Conservation (phyloP, 2,797 vertebrate species). For the Aulostomus chinensis region DNA sequence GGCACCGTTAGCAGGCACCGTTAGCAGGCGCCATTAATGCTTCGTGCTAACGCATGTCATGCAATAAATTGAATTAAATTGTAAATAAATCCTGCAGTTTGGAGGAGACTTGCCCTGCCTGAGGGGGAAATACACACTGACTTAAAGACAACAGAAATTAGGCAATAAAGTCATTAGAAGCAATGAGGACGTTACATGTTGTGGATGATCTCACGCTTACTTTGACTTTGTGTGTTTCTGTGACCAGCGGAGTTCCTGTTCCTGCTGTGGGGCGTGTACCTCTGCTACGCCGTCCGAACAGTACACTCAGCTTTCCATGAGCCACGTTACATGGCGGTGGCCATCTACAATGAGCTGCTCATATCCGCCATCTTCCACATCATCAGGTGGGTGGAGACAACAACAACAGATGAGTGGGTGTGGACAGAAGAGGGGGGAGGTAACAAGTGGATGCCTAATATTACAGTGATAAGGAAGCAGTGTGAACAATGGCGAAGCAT, state of each 20-base stretch:
- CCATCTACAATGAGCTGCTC: slow-evolving; percentile 98
- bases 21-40: too few relatives aligned
- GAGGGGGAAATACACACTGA: too few relatives aligned
- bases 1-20: too few relatives aligned
- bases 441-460: too few relatives aligned
- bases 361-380: slow-evolving; percentile 95
- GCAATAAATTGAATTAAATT: too few relatives aligned
- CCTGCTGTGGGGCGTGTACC: slow-evolving; percentile 97
- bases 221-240: slow-evolving; percentile 47
- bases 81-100: too few relatives aligned
- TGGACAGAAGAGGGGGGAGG: not conserved
- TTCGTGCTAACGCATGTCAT: too few relatives aligned
- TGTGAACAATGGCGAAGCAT: too few relatives aligned
- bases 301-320: slow-evolving; percentile 98
- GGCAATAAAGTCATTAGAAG: not conserved
- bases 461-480: too few relatives aligned
- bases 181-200: not conserved
- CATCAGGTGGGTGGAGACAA: slow-evolving; percentile 84
- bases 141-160: too few relatives aligned
- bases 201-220: too few relatives aligned
- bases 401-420: not conserved
- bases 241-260: slow-evolving; percentile 94
- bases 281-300: slow-evolving; percentile 96
- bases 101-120: too few relatives aligned
- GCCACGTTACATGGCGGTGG: slow-evolving; percentile 95